Base-by-base conservation (phyloP, 30 jellyfish, hydroid and myxozoan genomes). In the Nemopilema nomurai region DNA sequence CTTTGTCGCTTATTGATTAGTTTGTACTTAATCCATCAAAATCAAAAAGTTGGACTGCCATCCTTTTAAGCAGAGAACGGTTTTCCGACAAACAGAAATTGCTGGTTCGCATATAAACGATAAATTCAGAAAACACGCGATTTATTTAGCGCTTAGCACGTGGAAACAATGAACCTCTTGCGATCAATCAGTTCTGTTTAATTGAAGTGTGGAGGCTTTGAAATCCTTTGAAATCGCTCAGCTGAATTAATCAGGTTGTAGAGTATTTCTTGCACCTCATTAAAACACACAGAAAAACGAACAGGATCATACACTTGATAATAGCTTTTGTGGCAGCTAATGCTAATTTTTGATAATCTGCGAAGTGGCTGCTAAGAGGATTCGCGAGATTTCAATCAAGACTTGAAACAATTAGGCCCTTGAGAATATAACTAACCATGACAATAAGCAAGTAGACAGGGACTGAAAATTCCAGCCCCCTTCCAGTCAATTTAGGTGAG, bases 21-120 rank as follows among this genome's bases (percentile, higher is more conserved):
- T 22, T 76, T 13, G 13, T 76, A 80, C 89, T 80, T 63, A 67
- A 80, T 80, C 89, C 89, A 80, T 80, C 89, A 80, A 30, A 68
- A 32, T 67, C 81, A 66, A 66, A 19, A 41, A 13, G 13, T 41
- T 41, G 57, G 13, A 41, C 13, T 13, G 57, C 57, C 57, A 41
- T 41, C 57, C 6, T 3, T 13, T 41, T 41, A 41, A 41, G 57
- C 57, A 41, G 57, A 41, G 57, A 41, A 41, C 57, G 57, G 57
- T 41, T 41, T 41, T 41, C 57, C 57, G 57, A 41, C 57, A 41
- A 41, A 41, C 13, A 41, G 13, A 41, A 41, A 41, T 6, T 41
- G 57, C 57, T 41, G 57, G 57, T 41, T 41, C 57, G 57, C 57
- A 41, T 41, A 41, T 41, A 41, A 41, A 41, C 57, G 57, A 41